Evolutionary conservation across 2,113 vertebrate species (phyloP), one percentile per base, ranked within the genome.

Genomic region (Calonectris borealis): DNA sequence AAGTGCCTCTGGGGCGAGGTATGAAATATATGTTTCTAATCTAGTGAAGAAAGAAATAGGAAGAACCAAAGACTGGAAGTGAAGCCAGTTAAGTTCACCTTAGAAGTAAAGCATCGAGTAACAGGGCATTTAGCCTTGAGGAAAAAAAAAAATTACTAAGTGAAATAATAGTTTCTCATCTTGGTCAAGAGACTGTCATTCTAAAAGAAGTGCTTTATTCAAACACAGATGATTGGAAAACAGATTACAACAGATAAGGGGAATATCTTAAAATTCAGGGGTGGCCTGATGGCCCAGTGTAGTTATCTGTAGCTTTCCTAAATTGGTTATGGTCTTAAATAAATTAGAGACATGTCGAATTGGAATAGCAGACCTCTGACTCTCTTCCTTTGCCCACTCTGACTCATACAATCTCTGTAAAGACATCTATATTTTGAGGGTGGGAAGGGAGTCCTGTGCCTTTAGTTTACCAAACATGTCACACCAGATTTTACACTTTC

Each of bases 401-500:
- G 95, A 94, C 75, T 95, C 93, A 58, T 6, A 3, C 27, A 65
- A 70, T 48, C 62, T 86, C 78, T 69, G 40, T 24, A 46, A n/a
- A 64, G 82, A 48, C 60, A 85, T 90, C 79, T 72, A 29, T 40
- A 1, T 86, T 92, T 80, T 89, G 31, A 65, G 87, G 85, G 54
- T 90, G 71, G 87, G 58, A 79, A 76, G 54, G 46, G 84, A 83
- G 46, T 72, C 57, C 66, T 77, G 61, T 54, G 78, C 38, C 78
- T 83, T 70, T 24, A 6, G 70, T 85, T 97, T 94, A 88, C 36
- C 79, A 86, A 93, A 92, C 46, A 70, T 92, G 93, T 94, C 96
- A 96, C 54, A 11, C 54, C 62, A 70, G 49, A 70, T 97, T 96
- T 97, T 93, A 93, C 82, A 88, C 93, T 93, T 91, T 80, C 78